A percentile compares a stretch with the other conserved stretches of the same genome.
Evolutionary conservation across 23 tunicate species (phyloP).

Genomic region (Styela clava): DNA sequence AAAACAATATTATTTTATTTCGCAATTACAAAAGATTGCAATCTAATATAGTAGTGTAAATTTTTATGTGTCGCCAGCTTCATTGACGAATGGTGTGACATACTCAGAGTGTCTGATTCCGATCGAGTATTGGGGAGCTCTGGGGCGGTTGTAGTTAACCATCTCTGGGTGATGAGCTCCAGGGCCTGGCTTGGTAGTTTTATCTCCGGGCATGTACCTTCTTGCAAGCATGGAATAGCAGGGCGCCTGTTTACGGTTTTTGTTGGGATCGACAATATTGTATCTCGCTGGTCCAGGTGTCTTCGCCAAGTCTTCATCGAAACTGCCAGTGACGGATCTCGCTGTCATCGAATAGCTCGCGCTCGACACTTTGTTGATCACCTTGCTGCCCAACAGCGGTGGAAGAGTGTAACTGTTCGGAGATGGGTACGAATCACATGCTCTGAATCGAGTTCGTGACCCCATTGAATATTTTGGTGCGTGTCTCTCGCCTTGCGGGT

Average conservation of each 20-base stretch:
- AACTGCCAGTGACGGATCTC: constrained; percentile 67
- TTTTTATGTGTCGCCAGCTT: constrained; percentile 36
- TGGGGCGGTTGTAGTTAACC: constrained; percentile 61
- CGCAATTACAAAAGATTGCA: no score
- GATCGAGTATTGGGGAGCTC: constrained; percentile 71
- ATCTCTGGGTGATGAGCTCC: constrained; percentile 86
- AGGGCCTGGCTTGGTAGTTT: constrained; percentile 93
- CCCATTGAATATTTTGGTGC: constrained; percentile 86
- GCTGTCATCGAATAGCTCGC: constrained; percentile 85
- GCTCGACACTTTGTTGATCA: constrained; percentile 69
- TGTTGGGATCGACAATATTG: constrained; percentile 70
- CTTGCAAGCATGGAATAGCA: constrained; percentile 86
- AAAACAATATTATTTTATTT: no score
- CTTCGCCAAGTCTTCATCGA: constrained; percentile 85
- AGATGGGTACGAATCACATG: constrained; percentile 76
- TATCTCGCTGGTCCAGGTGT: constrained; percentile 93
- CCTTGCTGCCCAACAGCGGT: constrained; percentile 68
- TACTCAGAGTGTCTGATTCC: constrained; percentile 96
- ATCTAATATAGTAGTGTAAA: no score
- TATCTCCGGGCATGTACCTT: constrained; percentile 93
- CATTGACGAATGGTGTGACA: constrained; percentile 80
- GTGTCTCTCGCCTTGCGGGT: constrained; percentile 81
- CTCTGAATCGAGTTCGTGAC: constrained; percentile 74
- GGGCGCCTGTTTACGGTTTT: constrained; percentile 58
- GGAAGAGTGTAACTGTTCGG: constrained; percentile 86